A percentile compares a stretch with the other conserved stretches of the same genome.
Conservation (phyloP, 2,797 vertebrate species). For the Fringilla coelebs region DNA sequence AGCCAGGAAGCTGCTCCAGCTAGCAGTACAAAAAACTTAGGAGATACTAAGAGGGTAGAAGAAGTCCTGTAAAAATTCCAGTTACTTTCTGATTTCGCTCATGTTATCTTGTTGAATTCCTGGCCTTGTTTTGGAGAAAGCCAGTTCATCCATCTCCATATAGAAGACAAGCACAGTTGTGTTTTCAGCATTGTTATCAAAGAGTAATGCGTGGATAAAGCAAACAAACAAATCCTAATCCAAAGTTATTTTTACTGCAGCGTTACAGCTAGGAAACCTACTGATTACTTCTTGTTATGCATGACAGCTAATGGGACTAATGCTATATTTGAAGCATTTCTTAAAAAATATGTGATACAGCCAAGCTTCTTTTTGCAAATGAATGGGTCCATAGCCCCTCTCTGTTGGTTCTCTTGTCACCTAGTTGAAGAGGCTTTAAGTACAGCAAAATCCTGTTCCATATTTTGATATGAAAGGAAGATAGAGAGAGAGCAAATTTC, state of each 20-base stretch:
- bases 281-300: neutral
- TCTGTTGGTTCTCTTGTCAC: neutral
- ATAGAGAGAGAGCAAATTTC: accelerated
- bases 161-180: slow-evolving; percentile 26
- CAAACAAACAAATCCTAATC: slow-evolving; percentile 60
- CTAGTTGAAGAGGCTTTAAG: neutral
- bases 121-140: neutral
- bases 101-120: slow-evolving; percentile 50
- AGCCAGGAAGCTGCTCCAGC: neutral
- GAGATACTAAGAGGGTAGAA: neutral
- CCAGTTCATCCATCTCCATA: slow-evolving; percentile 61
- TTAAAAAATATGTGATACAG: neutral
- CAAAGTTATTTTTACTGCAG: slow-evolving; percentile 39
- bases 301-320: neutral
- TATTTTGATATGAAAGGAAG: neutral
- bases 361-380: neutral
- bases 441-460: neutral
- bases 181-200: slow-evolving; percentile 52
- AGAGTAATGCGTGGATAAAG: slow-evolving; percentile 23
- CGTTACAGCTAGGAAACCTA: neutral
- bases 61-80: slow-evolving; percentile 19
- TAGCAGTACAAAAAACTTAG: neutral
- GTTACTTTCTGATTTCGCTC: slow-evolving; percentile 29
- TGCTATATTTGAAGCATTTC: neutral
- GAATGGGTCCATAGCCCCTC: neutral